Conservation (phyloP, 2,888 invertebrate genomes). For the Drosophila aldrichi region DNA sequence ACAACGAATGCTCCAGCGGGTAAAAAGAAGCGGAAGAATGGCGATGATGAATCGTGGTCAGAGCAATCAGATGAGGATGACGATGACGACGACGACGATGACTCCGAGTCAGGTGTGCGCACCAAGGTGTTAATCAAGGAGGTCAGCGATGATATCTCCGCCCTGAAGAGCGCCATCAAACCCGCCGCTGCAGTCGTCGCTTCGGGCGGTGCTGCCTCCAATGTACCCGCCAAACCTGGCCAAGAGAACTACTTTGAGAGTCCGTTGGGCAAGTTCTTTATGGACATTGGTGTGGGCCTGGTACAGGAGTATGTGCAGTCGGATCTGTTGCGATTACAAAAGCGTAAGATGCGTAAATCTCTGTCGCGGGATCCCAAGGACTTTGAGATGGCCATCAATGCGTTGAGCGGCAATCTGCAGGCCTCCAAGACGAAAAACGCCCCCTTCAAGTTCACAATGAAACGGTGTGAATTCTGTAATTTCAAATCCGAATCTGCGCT, state of each 20-base stretch:
- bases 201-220: slow-evolving; percentile 63
- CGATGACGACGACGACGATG: slow-evolving; percentile 85
- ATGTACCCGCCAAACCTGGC: slow-evolving; percentile 84
- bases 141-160: slow-evolving; percentile 86
- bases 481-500: slow-evolving; percentile 95
- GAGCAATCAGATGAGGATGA: slow-evolving; percentile 87
- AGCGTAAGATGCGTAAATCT: slow-evolving; percentile 90
- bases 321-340: slow-evolving; percentile 95
- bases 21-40: slow-evolving; percentile 85
- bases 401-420: slow-evolving; percentile 93
- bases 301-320: slow-evolving; percentile 97
- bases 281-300: slow-evolving; percentile 95
- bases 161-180: slow-evolving; percentile 86
- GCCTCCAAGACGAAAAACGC: slow-evolving; percentile 94
- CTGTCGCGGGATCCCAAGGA: slow-evolving; percentile 88
- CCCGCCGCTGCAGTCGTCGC: slow-evolving; percentile 83
- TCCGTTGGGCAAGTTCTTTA: slow-evolving; percentile 95
- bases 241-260: slow-evolving; percentile 92
- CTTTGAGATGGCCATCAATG: slow-evolving; percentile 90
- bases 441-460: slow-evolving; percentile 90
- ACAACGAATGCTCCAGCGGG: slow-evolving; percentile 10
- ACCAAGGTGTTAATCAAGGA: slow-evolving; percentile 87
- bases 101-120: slow-evolving; percentile 86
- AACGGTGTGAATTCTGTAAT: slow-evolving; percentile 94
- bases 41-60: slow-evolving; percentile 88